These are phyloP conservation scores for Leptura quadrifasciata DNA, from an alignment of 2,888 invertebrate genomes.

Conservation along the genomic window DNA sequence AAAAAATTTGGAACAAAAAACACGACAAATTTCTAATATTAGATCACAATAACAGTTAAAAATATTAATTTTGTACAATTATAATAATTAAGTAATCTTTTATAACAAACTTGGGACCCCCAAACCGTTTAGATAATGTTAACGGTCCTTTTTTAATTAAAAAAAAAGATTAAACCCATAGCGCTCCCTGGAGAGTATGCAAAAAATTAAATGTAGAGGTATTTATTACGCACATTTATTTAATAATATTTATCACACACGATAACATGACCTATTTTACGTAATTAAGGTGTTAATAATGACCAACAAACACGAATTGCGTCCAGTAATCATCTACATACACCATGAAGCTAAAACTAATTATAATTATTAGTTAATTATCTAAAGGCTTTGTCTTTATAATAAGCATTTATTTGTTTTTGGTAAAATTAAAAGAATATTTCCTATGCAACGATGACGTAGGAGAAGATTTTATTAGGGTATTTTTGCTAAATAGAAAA, in stretches of 20 bases:
- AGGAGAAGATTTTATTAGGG: too few relatives aligned
- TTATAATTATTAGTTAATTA: too few relatives aligned
- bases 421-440: too few relatives aligned
- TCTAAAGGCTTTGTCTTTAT: too few relatives aligned
- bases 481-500: too few relatives aligned
- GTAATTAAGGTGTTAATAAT: conserved; percentile 26
- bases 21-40: too few relatives aligned
- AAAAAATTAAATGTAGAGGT: neutral
- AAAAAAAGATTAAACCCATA: conserved; percentile 12
- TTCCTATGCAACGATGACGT: too few relatives aligned
- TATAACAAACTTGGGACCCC: neutral
- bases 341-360: neutral
- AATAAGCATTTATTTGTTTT: too few relatives aligned
- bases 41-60: too few relatives aligned
- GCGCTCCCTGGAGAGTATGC: neutral
- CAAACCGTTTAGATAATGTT: conserved; percentile 6
- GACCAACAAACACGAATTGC: conserved; percentile 17
- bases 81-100: neutral
- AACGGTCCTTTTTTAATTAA: conserved; percentile 6
- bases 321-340: neutral
- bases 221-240: conserved; percentile 16
- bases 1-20: too few relatives aligned
- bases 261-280: conserved; percentile 26
- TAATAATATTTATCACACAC: neutral
- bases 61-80: neutral